Base-by-base conservation (phyloP, 2,797 vertebrate genomes). In the Phataginus tricuspis region DNA sequence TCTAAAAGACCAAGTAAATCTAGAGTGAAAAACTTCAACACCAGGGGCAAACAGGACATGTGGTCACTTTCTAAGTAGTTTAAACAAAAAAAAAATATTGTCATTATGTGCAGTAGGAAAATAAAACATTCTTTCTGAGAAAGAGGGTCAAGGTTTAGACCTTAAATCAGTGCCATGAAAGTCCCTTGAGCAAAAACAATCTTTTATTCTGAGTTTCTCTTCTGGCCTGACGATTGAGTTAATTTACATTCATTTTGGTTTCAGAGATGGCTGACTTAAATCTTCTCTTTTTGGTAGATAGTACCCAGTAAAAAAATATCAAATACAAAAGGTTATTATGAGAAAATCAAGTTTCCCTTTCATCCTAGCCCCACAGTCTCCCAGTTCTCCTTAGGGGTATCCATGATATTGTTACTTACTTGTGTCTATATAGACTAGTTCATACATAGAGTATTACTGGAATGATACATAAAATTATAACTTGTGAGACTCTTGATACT, bases 171-270 rank as follows among this genome's bases (percentile, higher is more conserved):
- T 92, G 31, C 55, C 61, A 34, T 66, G 59, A 92, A 94, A 90
- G 29, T 95, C 57, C 42, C 51, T 91, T 72, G 31, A 86, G 72
- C 31, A 27, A 82, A 95, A 93, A 39, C 18, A 63, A 7, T 59
- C 25, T 91, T 90, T 86, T 74, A 71, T 93, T 96, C 59, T 92
- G 63, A 84, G 34, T 74, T 69, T 93, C 11, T 92, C 27, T 92
- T 66, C 77, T 90, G 90, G 45, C 27, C 29, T 94, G 85, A 90
- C 95, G 84, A 90, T 94, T n/a, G 90, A 68, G 21, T 85, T 95
- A 87, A 74, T 89, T 74, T 95, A 37, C 8, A 74, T 85, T 95
- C 42, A 82, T 82, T 10, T 57, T 91, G 34, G 25, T 83, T 69
- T 91, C 64, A 83, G 72, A 94, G 21, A 79, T 85, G 57, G n/a